Conservation (phyloP, 1,140 invertebrate species). For the Scaptomyza pallida region DNA sequence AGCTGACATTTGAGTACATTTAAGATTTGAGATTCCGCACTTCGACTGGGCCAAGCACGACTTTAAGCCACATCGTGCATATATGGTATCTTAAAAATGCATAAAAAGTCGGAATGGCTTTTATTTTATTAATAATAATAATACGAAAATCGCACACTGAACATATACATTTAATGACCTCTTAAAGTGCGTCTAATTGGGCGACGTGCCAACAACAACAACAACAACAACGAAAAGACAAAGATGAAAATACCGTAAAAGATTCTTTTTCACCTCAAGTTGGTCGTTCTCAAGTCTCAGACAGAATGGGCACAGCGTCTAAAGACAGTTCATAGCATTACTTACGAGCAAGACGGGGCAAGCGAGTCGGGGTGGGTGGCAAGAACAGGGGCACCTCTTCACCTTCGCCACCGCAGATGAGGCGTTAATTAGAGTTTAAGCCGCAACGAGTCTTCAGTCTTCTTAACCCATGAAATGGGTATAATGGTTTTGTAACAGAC, state of each 20-base stretch:
- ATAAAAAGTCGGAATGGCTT: constrained; percentile 55
- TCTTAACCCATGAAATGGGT: too few relatives aligned
- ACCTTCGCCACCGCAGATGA: constrained; percentile 48
- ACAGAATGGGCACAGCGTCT: constrained; percentile 71
- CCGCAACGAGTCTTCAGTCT: constrained; percentile 61
- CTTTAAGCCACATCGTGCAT: neutral
- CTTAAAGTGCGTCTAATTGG: constrained; percentile 76
- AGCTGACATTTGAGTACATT: constrained; percentile 12
- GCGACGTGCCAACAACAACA: neutral
- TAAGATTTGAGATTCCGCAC: constrained; percentile 25
- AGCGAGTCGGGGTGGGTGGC: neutral
- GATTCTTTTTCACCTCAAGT: constrained; percentile 18
- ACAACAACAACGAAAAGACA: neutral
- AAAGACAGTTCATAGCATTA: constrained; percentile 57
- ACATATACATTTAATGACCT: constrained; percentile 55
- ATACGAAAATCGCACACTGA: constrained; percentile 50
- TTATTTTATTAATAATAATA: constrained; percentile 40
- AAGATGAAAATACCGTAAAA: constrained; percentile 39
- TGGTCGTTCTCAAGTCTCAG: constrained; percentile 32
- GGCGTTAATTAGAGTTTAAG: constrained; percentile 80
- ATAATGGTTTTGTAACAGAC: too few relatives aligned
- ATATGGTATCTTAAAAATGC: constrained; percentile 43
- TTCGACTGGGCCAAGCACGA: constrained; percentile 1
- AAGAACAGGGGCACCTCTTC: constrained; percentile 8
- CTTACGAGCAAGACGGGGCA: neutral